phyloP scores from a whole-genome alignment of 2,888 invertebrate species.

The Latheticus oryzae region DNA sequence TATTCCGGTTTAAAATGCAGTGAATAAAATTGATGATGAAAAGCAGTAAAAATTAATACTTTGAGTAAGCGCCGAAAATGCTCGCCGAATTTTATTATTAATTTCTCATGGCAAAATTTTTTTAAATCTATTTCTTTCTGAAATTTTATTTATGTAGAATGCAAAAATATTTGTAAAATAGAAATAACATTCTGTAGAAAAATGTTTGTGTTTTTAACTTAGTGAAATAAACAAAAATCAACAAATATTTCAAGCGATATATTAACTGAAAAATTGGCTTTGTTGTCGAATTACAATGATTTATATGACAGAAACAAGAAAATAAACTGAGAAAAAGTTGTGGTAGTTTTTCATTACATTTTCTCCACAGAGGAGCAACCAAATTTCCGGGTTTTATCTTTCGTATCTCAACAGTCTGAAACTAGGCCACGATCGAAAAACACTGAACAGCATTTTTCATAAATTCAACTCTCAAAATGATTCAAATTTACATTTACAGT shows the following conservation, averaged over 20 bases:
- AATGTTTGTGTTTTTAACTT: too few relatives aligned
- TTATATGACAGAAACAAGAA: constrained; percentile 1
- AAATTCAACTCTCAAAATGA: constrained; percentile 5
- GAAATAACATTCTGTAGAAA: too few relatives aligned
- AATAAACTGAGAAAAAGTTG: constrained; percentile 4
- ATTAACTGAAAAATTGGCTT: too few relatives aligned
- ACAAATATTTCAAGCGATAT: too few relatives aligned
- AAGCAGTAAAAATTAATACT: too few relatives aligned
- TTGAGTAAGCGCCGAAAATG: too few relatives aligned
- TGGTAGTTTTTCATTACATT: constrained; percentile 20
- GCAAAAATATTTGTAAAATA: not conserved
- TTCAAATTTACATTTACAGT: constrained; percentile 32
- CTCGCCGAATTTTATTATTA: too few relatives aligned
- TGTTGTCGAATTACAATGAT: too few relatives aligned
- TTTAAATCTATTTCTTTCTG: not conserved
- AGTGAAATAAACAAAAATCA: too few relatives aligned
- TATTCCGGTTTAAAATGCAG: too few relatives aligned
- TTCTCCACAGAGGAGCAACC: constrained; percentile 19
- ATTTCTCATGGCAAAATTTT: too few relatives aligned
- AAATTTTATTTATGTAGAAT: not conserved
- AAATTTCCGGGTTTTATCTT: constrained; percentile 32
- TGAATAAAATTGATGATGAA: too few relatives aligned
- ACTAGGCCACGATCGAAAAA: constrained; percentile 27
- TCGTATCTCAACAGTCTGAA: constrained; percentile 18
- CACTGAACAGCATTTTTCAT: constrained; percentile 5